Conservation (phyloP, 2,888 invertebrate genomes). For the Microctonus aethiopoides region DNA sequence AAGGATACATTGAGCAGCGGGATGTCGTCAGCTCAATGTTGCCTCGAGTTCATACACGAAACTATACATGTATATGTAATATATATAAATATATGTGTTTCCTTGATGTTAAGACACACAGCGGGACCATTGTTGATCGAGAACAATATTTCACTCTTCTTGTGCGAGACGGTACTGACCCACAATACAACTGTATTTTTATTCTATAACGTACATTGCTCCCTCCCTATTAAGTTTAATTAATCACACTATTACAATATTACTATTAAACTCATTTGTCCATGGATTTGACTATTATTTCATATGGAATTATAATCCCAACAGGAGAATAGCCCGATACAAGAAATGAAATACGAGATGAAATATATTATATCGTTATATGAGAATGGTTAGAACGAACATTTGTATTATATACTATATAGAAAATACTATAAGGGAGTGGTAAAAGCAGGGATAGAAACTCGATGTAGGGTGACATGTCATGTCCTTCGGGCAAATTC, state of each 20-base stretch:
- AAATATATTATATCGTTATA: not conserved
- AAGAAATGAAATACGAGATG: not conserved
- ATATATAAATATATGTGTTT: constrained; percentile 11
- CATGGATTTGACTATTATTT: not conserved
- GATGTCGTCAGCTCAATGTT: constrained; percentile 59
- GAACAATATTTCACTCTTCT: constrained; percentile 42
- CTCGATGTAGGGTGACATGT: not conserved
- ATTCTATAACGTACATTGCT: not conserved
- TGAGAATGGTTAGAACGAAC: not conserved
- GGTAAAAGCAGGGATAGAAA: not conserved
- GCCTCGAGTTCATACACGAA: constrained; percentile 37
- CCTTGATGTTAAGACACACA: constrained; percentile 35
- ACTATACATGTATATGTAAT: constrained; percentile 14
- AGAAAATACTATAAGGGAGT: constrained; percentile 2
- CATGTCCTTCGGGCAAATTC: not conserved
- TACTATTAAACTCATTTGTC: constrained; percentile 13
- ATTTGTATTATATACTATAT: not conserved
- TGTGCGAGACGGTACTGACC: constrained; percentile 27
- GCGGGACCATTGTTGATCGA: constrained; percentile 37
- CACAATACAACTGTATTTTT: constrained; percentile 24
- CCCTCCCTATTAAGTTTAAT: constrained; percentile 15
- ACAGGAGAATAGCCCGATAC: not conserved
- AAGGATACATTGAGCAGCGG: constrained; percentile 62
- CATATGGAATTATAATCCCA: not conserved
- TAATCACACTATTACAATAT: constrained; percentile 15